Evolutionary conservation across 2,888 invertebrate genomes (phyloP).

Genomic region (Drosophila recens): DNA sequence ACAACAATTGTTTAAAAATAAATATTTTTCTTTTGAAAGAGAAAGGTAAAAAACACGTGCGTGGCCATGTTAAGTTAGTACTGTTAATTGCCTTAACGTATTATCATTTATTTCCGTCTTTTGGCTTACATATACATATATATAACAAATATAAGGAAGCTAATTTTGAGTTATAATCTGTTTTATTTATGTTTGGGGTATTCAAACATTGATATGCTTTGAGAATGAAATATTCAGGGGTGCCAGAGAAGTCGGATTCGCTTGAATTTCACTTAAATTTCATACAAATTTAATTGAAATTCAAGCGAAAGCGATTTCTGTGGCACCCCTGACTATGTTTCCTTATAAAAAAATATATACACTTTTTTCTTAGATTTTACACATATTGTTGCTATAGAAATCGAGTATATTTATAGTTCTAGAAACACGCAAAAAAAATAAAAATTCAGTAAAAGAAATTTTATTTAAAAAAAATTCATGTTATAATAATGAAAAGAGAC

Average conservation of each 20-base stretch:
- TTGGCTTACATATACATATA: too few relatives aligned
- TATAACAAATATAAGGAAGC: background rate
- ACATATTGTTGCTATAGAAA: too few relatives aligned
- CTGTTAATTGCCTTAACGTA: constrained; percentile 35
- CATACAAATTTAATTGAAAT: too few relatives aligned
- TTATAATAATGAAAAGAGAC: background rate
- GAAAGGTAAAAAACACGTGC: background rate
- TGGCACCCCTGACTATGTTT: too few relatives aligned
- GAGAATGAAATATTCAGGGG: background rate
- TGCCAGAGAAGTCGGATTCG: too few relatives aligned
- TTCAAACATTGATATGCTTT: background rate
- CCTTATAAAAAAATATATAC: too few relatives aligned
- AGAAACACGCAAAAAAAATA: too few relatives aligned
- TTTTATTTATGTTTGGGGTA: background rate
- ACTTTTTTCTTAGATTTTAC: too few relatives aligned
- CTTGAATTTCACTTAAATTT: too few relatives aligned
- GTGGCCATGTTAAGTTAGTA: constrained; percentile 8
- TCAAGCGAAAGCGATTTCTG: too few relatives aligned
- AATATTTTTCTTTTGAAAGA: background rate
- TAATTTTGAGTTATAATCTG: constrained; percentile 5
- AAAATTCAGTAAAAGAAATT: too few relatives aligned
- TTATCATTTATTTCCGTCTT: constrained; percentile 10
- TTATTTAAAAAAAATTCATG: background rate
- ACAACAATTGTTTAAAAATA: background rate
- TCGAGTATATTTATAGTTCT: too few relatives aligned